These are phyloP conservation scores for Gallinago paraguaiae DNA, from an alignment of 2,113 vertebrate species.

Conservation along the genomic window DNA sequence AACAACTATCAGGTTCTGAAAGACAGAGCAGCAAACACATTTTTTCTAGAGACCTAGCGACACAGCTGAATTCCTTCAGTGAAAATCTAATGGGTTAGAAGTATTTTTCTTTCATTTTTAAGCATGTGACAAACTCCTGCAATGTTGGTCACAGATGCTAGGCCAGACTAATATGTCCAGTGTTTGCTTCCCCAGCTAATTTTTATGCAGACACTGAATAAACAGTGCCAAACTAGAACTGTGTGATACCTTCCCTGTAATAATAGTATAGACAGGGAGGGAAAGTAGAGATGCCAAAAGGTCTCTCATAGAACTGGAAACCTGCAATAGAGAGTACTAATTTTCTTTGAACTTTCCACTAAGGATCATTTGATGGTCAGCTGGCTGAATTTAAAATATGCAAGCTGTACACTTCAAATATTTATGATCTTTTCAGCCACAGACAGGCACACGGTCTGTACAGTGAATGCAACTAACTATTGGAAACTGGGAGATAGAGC, in stretches of 20 bases:
- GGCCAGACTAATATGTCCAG: neutral
- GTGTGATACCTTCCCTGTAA: neutral
- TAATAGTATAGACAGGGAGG: neutral
- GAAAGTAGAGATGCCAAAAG: neutral
- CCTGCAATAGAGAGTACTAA: neutral
- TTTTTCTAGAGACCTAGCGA: neutral
- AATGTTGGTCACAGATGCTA: neutral
- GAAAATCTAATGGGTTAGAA: neutral
- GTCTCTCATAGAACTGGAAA: neutral
- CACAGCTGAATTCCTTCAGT: neutral
- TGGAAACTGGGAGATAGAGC: constrained; percentile 25
- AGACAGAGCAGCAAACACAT: neutral
- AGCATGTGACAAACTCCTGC: neutral
- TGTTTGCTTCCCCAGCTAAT: neutral
- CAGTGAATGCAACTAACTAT: neutral
- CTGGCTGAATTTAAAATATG: constrained; percentile 12
- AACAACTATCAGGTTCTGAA: neutral
- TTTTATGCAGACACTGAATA: neutral
- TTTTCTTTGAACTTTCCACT: constrained; percentile 40
- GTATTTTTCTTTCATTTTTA: neutral
- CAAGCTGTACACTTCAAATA: neutral
- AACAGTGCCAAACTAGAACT: neutral
- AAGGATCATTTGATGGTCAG: neutral
- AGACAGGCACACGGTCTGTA: constrained; percentile 1
- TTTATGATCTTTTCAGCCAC: constrained; percentile 29